Evolutionary conservation across 1,140 invertebrate species (phyloP), one percentile per base, ranked within the genome.

Genomic region (Trichomalopsis sarcophagae): DNA sequence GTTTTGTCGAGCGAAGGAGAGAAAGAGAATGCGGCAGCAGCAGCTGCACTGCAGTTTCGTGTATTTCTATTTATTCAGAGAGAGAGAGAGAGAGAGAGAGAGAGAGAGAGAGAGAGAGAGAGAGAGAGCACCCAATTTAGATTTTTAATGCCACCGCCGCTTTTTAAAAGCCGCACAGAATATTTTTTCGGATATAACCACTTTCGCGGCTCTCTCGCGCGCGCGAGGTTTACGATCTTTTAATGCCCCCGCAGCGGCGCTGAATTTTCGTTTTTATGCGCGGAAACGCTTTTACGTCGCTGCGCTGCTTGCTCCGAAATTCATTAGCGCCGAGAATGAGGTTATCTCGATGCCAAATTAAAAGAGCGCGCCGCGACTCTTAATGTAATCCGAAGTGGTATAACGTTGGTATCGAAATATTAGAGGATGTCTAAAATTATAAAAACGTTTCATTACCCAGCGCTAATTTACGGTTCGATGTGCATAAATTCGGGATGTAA

Each of bases 1-100:
- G 84, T 85, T 85, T 82, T 78, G 55, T 71, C 66, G 71, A 75
- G 50, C n/a, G 40, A 9, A 44, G 33, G 33, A 36, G 33, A n/a
- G 55, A n/a, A n/a, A 4, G 17, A 5, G 17, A 17, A 14, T 14
- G 17, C 21, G 55, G 55, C 17, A 62, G 55, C 55, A n/a, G 21
- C 27, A 27, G 27, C 27, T 27, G 27, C 27, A 27, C 55, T 21
- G 55, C 55, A 62, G 55, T 62, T 62, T 82, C 47, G 7, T 7
- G 40, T 50, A 73, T 75, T 82, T 36, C 50, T 76, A 83, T 83
- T 83, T 83, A 66, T 83, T 77, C 23, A 2, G 13, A 14, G 27
- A 27, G 27, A 27, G 27, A 27, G 1, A 27, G 27, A 27, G 27
- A 27, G 10, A 13, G 69, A 13, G 14, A 11, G 7, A 13, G 69